Percentiles rank a stretch among this genome's conserved stretches.
Evolutionary conservation across 2,797 vertebrate species (phyloP).

Genomic region (Melanitta fusca): DNA sequence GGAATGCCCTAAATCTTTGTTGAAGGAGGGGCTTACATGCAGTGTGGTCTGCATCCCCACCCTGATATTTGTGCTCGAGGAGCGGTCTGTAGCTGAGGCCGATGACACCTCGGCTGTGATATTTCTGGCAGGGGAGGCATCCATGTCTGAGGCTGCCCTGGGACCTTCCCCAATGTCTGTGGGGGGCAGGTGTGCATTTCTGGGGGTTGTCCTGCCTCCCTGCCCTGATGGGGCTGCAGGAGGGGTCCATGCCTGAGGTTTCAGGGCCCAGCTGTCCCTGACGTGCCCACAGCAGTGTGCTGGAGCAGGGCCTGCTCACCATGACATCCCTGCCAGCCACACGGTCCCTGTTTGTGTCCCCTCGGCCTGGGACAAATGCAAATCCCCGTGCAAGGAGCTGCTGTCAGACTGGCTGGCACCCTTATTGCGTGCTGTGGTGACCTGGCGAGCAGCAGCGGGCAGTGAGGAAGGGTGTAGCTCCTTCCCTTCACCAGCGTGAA

Average conservation of each 20-base stretch:
- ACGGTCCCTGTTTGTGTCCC: neutral
- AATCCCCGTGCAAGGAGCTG: neutral
- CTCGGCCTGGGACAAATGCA: neutral
- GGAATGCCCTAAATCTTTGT: neutral
- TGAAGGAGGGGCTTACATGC: neutral
- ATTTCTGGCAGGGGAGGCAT: constrained; percentile 4
- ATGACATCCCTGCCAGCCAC: neutral
- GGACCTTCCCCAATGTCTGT: neutral
- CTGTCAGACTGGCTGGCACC: neutral
- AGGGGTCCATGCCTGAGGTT: neutral
- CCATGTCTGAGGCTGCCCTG: neutral
- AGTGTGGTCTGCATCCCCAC: neutral
- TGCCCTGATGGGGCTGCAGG: neutral
- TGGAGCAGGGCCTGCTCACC: neutral
- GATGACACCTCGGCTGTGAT: neutral
- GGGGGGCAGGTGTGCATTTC: neutral
- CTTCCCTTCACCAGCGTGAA: neutral
- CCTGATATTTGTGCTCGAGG: neutral
- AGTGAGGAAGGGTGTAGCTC: neutral
- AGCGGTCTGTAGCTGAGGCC: neutral
- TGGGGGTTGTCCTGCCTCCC: neutral
- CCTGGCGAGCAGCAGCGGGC: accelerated
- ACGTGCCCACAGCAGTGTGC: neutral
- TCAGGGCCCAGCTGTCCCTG: constrained; percentile 12
- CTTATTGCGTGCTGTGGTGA: accelerated